These are phyloP conservation scores for Lissonota sp. DNA, from an alignment of 2,888 invertebrate genomes.

Conservation along the genomic window DNA sequence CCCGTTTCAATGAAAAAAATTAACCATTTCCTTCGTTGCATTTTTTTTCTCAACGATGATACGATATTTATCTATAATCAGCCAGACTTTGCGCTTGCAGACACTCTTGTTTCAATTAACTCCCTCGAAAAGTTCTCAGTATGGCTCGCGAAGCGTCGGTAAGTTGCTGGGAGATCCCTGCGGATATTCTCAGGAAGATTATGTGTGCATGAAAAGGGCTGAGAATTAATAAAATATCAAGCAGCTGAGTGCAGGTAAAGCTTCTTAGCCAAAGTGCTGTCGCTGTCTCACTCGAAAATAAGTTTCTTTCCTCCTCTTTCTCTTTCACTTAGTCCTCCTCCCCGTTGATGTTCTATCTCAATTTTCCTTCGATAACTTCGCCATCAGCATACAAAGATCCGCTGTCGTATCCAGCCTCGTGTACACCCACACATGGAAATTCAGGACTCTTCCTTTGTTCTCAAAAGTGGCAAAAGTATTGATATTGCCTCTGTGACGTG, in stretches of 20 bases:
- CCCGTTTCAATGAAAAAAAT: too few species aligned
- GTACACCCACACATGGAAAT: not conserved
- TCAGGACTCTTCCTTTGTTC: constrained; percentile 28
- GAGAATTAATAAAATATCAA: constrained; percentile 79
- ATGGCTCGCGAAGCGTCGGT: not conserved
- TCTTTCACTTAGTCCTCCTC: constrained; percentile 12
- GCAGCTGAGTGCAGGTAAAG: constrained; percentile 76
- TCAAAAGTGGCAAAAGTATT: constrained; percentile 27
- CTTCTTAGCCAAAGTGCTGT: constrained; percentile 74
- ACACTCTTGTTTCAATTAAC: not conserved
- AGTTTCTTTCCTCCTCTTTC: constrained; percentile 21
- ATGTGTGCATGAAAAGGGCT: constrained; percentile 61
- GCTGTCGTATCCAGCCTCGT: constrained; percentile 11
- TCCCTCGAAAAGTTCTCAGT: constrained; percentile 20
- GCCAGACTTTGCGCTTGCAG: not conserved
- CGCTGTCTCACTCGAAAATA: constrained; percentile 36
- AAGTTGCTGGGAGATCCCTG: constrained; percentile 2
- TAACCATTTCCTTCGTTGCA: too few species aligned
- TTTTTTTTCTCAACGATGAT: not conserved
- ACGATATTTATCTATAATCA: not conserved
- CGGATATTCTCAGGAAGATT: constrained; percentile 63
- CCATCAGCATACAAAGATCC: constrained; percentile 3
- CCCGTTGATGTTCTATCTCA: constrained; percentile 45
- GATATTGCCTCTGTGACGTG: not conserved
- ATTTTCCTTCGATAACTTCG: constrained; percentile 31